A percentile compares a stretch with the other conserved stretches of the same genome.
phyloP scores from a whole-genome alignment of 2,113 vertebrate species.

The Ceyx cyanopectus region DNA sequence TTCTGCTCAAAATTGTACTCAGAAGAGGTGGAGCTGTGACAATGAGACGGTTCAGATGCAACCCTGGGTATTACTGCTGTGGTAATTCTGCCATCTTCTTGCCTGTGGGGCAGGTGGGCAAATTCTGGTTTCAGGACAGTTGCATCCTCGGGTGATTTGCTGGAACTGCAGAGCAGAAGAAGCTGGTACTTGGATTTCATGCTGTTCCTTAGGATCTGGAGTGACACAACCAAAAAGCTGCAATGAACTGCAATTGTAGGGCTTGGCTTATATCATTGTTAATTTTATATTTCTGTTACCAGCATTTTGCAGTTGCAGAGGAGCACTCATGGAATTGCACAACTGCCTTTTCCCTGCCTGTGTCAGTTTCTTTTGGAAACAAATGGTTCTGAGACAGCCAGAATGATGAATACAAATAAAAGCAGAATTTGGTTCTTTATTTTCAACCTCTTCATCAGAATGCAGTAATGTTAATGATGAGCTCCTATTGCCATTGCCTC shows the following conservation, averaged over 20 bases:
- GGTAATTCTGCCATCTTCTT: not conserved
- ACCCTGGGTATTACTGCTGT: not conserved
- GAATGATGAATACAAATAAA: not conserved
- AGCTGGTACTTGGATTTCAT: not conserved
- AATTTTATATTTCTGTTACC: not conserved
- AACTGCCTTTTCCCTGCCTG: not conserved
- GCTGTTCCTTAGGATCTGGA: not conserved
- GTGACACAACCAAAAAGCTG: not conserved
- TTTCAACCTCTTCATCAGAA: not conserved
- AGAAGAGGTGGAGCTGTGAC: not conserved
- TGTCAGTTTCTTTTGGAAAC: slow-evolving; percentile 2
- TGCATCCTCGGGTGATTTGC: not conserved
- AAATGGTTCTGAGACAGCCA: not conserved
- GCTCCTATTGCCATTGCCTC: not conserved
- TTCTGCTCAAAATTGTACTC: accelerated
- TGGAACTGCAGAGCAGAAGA: not conserved
- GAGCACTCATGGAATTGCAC: not conserved
- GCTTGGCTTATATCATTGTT: accelerated
- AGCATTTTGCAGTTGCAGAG: not conserved
- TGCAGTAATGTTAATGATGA: not conserved
- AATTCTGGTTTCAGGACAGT: not conserved
- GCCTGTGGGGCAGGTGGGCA: not conserved
- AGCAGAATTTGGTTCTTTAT: not conserved
- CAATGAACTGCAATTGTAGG: not conserved
- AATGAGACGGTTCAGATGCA: not conserved